Evolutionary conservation across 2,797 vertebrate genomes (phyloP).

Genomic region (Glossophaga mutica): DNA sequence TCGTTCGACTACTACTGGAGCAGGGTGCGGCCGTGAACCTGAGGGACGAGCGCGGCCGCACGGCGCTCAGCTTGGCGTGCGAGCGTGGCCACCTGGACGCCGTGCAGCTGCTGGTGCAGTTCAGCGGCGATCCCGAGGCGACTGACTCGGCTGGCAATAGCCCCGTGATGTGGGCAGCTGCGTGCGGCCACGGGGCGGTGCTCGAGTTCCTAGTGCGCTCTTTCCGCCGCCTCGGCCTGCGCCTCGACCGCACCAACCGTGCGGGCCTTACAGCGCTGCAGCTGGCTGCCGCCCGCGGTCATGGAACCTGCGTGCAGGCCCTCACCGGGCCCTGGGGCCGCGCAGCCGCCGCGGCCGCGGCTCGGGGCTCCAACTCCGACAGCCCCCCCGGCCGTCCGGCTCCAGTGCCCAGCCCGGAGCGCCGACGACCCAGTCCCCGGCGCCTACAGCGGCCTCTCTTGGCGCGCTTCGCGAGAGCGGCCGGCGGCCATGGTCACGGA

Average conservation of each 20-base stretch:
- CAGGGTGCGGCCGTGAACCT: conserved; percentile 91
- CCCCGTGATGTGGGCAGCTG: conserved; percentile 91
- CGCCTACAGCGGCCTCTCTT: conserved; percentile 76
- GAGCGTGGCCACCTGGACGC: conserved; percentile 90
- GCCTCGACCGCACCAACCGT: conserved; percentile 87
- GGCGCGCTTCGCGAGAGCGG: conserved; percentile 73
- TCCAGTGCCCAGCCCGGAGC: conserved; percentile 66
- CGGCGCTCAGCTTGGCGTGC: conserved; percentile 89
- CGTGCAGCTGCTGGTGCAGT: conserved; percentile 92
- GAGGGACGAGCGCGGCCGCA: conserved; percentile 89
- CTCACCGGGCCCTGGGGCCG: conserved; percentile 81
- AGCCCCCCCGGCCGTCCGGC: conserved; percentile 62
- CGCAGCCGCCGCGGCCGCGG: conserved; percentile 68
- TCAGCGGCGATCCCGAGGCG: conserved; percentile 90
- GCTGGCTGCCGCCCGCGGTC: conserved; percentile 88
- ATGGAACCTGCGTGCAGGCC: conserved; percentile 88
- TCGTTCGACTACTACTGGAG: conserved; percentile 89
- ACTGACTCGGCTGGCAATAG: conserved; percentile 90
- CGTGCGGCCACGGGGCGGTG: conserved; percentile 88
- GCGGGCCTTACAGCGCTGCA: conserved; percentile 89
- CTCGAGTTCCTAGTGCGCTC: conserved; percentile 91
- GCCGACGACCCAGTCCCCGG: conserved; percentile 71
- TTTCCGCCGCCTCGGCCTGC: conserved; percentile 91
- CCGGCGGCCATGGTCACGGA: conserved; percentile 53
- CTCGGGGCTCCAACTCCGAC: conserved; percentile 72